Percentiles rank a stretch among this genome's conserved stretches.
phyloP scores from a whole-genome alignment of 2,113 vertebrate genomes.

The Perognathus longimembris region DNA sequence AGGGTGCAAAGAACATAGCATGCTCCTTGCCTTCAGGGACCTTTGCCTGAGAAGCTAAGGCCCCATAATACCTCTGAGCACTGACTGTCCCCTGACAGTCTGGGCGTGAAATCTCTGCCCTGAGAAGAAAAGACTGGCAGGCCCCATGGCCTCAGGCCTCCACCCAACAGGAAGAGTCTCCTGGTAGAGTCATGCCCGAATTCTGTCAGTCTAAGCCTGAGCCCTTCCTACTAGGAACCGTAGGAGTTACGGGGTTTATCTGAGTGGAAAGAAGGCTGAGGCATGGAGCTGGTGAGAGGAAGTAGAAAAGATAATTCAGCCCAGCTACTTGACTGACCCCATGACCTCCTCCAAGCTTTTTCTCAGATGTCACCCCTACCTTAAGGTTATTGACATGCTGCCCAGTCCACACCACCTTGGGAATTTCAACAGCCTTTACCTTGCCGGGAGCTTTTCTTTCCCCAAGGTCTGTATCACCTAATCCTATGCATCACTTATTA shows the following conservation, averaged over 20 bases:
- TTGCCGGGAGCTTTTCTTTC: neutral
- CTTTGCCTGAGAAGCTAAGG: neutral
- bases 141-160: neutral
- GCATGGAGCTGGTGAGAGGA: neutral
- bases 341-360: neutral
- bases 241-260: neutral
- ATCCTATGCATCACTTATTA: neutral
- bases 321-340: neutral
- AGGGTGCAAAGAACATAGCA: neutral
- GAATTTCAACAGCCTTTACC: neutral
- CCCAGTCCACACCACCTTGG: neutral
- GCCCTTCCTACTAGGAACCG: neutral
- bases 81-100: neutral
- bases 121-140: neutral
- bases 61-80: neutral
- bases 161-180: neutral
- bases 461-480: neutral
- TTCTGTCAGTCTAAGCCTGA: neutral
- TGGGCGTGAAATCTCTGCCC: neutral
- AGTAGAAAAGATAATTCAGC: neutral
- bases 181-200: neutral
- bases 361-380: neutral
- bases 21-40: neutral
- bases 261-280: neutral
- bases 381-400: neutral